Base-by-base conservation (phyloP, 2,113 vertebrate species). In the Oplegnathus fasciatus region DNA sequence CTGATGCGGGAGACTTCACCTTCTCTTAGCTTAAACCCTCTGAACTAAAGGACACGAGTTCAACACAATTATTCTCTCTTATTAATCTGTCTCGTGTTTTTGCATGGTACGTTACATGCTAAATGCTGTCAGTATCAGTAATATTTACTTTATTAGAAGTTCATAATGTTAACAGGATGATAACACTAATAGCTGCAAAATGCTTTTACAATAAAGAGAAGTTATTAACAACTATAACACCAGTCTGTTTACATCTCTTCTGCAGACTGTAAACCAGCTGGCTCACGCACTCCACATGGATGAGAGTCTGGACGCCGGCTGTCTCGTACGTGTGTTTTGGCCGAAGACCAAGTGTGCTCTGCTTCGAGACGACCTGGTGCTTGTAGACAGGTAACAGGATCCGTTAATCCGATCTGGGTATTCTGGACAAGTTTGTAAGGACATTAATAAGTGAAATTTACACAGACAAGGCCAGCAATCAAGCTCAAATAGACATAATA, bases 261-360 rank as follows among this genome's bases (percentile, higher is more conserved):
- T 92, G 37, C 77, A 99, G 98, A 99, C 98, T 0, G 98, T 99
- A 74, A 99, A 99, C 94, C 98, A 99, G 91, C 94, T 99, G 88
- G 98, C 98, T 54, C 98, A 99, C 1, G 98, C 98, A 0, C 97
- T 99, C 69, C 98, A 99, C 91, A 99, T 99, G 98, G 98, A 99
- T 83, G 97, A 98, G 92, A 97, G 98, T 86, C 94, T 99, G 93
- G 97, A 99, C 70, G 97, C 97, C 26, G 98, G 98, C 86, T 98
- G 98, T 84, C 97, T 99, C 0, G 98, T 99, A 9, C 97, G 97
- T 66, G 97, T 99, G 22, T 99, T 99, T 86, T 99, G 98, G 98
- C 98, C 98, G n/a, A 99, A 99, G 88, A 96, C 96, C 80, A 99
- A 98, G 92, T 99, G 98, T 93, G 98, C 97, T n/a, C 95, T 99